These are phyloP conservation scores for Phenganax stokvisi DNA, from an alignment of 92 coral and sea anemone species.

Conservation along the genomic window DNA sequence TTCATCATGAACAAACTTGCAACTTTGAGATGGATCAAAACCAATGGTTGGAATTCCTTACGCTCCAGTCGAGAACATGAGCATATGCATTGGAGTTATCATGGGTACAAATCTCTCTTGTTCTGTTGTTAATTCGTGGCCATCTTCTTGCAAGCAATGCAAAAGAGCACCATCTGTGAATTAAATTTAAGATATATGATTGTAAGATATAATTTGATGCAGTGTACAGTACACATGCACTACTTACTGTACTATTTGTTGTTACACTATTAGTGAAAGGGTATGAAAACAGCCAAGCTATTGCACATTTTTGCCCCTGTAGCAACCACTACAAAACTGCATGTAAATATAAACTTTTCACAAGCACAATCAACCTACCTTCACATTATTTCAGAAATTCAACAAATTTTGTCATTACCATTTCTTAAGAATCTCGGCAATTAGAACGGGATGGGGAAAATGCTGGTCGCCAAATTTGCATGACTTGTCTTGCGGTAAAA, in stretches of 20 bases:
- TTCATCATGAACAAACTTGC: slow-evolving; percentile 50
- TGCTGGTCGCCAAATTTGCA: slow-evolving; percentile 34
- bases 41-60: slow-evolving; percentile 46
- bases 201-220: no score
- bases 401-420: slow-evolving; percentile 18
- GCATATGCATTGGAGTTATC: slow-evolving; percentile 45
- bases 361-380: no score
- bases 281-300: no score
- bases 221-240: no score
- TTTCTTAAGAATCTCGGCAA: slow-evolving; percentile 36
- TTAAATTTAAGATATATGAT: neutral
- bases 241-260: no score
- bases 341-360: neutral
- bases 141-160: slow-evolving; percentile 43
- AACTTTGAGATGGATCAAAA: slow-evolving; percentile 48
- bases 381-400: no score
- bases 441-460: slow-evolving; percentile 47
- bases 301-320: no score
- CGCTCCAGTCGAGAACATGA: slow-evolving; percentile 53
- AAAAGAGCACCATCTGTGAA: slow-evolving; percentile 46
- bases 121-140: slow-evolving; percentile 47
- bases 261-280: no score
- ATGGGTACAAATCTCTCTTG: slow-evolving; percentile 44
- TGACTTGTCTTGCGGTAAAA: slow-evolving; percentile 30
- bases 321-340: neutral